phyloP scores from a whole-genome alignment of 2,888 invertebrate species.

The Cheilosia impressa region DNA sequence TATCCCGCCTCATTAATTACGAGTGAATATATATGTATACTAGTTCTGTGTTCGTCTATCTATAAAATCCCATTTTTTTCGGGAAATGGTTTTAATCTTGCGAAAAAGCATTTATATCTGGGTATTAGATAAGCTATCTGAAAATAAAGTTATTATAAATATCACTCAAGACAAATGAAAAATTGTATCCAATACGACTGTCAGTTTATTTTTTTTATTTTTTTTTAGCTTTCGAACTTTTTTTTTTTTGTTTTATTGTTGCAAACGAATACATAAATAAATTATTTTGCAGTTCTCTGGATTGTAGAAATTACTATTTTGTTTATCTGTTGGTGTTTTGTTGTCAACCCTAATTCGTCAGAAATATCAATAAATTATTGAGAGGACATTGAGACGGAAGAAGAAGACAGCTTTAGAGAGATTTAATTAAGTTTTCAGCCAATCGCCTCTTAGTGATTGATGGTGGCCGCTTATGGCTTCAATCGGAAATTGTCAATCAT shows the following conservation, averaged over 20 bases:
- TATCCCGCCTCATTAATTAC: too few species aligned
- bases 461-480: slow-evolving; percentile 21
- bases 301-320: too few species aligned
- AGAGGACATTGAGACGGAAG: not conserved
- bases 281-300: too few species aligned
- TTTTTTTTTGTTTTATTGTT: too few species aligned
- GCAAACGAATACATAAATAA: too few species aligned
- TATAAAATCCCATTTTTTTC: not conserved
- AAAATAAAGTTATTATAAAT: slow-evolving; percentile 26
- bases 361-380: not conserved
- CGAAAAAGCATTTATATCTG: slow-evolving; percentile 7
- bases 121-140: slow-evolving; percentile 15
- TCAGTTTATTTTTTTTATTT: not conserved
- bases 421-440: slow-evolving; percentile 53
- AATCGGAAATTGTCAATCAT: slow-evolving; percentile 36
- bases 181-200: not conserved
- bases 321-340: too few species aligned
- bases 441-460: slow-evolving; percentile 51
- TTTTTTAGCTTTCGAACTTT: too few species aligned
- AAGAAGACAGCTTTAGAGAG: not conserved
- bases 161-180: slow-evolving; percentile 7
- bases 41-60: too few species aligned
- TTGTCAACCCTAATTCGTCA: too few species aligned
- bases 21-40: too few species aligned
- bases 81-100: not conserved